phyloP scores from a whole-genome alignment of 2,113 vertebrate species.

The Pterophyllum scalare region DNA sequence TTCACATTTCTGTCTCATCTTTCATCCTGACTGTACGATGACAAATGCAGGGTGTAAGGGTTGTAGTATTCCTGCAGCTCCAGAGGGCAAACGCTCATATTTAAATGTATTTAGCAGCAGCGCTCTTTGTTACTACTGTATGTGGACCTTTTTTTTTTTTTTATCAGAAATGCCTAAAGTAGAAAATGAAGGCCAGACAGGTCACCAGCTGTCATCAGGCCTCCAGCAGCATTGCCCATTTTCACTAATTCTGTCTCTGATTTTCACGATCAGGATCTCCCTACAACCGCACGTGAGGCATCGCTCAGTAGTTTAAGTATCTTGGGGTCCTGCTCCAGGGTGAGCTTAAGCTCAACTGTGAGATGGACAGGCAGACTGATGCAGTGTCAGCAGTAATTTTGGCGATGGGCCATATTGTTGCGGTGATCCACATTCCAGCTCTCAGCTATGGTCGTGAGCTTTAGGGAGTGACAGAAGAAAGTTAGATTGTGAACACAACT shows the following conservation, averaged over 20 bases:
- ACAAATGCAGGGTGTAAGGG: conserved; percentile 32
- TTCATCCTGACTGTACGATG: conserved; percentile 40
- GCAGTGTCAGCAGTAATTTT: neutral
- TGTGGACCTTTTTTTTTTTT: neutral
- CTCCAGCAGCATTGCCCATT: neutral
- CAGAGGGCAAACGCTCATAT: conserved; percentile 13
- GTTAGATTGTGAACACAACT: neutral
- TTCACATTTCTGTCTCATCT: conserved; percentile 60
- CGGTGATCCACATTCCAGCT: neutral
- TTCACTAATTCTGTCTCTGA: neutral
- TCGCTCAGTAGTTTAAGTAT: neutral
- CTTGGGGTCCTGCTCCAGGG: neutral
- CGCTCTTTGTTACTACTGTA: neutral
- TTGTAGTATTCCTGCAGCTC: conserved; percentile 10
- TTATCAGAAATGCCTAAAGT: neutral
- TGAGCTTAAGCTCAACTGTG: neutral
- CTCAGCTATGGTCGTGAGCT: neutral
- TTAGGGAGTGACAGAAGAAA: neutral
- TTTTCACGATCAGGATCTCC: neutral
- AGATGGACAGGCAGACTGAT: neutral
- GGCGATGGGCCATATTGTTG: neutral
- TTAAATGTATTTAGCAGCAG: conserved; percentile 38
- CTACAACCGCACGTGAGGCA: neutral
- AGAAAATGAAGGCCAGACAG: neutral
- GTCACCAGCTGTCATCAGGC: neutral